These are phyloP conservation scores for Glomeris marginata DNA, from an alignment of 2,888 invertebrate species.

Conservation along the genomic window DNA sequence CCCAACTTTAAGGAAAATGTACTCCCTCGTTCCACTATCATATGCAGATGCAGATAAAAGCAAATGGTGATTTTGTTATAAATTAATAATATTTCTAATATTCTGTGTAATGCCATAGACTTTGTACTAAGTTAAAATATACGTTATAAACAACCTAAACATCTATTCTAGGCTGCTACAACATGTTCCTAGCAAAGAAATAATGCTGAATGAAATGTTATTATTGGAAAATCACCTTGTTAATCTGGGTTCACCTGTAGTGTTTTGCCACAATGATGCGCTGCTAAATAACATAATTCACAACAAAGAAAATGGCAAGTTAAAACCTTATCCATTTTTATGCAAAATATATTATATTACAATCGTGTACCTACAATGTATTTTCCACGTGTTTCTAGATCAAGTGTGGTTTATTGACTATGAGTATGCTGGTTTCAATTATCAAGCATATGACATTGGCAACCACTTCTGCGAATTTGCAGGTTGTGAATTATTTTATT, in stretches of 20 bases:
- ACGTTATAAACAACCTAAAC: too few species aligned
- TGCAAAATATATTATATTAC: not conserved
- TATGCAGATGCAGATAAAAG: too few species aligned
- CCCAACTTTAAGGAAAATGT: too few species aligned
- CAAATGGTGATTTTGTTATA: too few species aligned
- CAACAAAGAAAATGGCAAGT: slow-evolving; percentile 38
- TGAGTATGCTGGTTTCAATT: slow-evolving; percentile 88
- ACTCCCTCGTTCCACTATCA: too few species aligned
- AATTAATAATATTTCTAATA: too few species aligned
- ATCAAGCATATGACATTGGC: slow-evolving; percentile 89
- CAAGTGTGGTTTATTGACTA: slow-evolving; percentile 87
- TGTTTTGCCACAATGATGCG: slow-evolving; percentile 95
- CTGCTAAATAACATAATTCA: slow-evolving; percentile 86
- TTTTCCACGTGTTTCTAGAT: slow-evolving; percentile 28
- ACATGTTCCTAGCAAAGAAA: slow-evolving; percentile 45
- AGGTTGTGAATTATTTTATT: slow-evolving; percentile 39
- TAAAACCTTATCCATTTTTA: not conserved
- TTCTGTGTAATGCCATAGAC: too few species aligned
- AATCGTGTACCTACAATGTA: too few species aligned
- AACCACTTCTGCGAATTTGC: slow-evolving; percentile 97
- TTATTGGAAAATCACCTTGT: slow-evolving; percentile 34
- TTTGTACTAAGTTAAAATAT: too few species aligned
- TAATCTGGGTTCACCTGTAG: slow-evolving; percentile 54
- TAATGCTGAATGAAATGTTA: slow-evolving; percentile 52
- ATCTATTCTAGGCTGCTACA: not conserved